phyloP scores from a whole-genome alignment of 1,140 invertebrate genomes.

The Drosophila mayri region DNA sequence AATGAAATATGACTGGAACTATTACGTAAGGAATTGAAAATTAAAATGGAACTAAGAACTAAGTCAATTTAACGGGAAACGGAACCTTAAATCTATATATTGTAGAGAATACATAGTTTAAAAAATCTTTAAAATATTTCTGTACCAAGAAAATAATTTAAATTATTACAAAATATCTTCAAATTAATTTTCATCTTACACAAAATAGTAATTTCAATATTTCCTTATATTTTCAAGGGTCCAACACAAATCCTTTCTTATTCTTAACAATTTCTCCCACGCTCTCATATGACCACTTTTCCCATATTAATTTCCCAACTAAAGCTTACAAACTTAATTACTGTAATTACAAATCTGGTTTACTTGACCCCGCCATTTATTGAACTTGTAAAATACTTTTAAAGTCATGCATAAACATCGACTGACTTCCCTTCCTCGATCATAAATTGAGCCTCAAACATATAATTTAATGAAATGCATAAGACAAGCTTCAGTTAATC shows the following conservation, averaged over 20 bases:
- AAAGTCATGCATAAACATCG: background rate
- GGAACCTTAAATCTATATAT: no score
- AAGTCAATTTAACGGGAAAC: no score
- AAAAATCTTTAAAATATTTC: no score
- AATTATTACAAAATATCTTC: no score
- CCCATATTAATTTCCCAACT: background rate
- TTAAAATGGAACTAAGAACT: background rate
- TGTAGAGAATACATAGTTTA: no score
- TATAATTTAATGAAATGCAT: conserved; percentile 32
- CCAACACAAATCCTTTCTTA: background rate
- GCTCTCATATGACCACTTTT: background rate
- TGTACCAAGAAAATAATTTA: no score
- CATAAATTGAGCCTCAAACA: conserved; percentile 29
- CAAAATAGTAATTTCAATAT: no score
- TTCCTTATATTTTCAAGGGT: background rate
- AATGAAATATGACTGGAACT: background rate
- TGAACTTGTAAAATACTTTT: conserved; percentile 32
- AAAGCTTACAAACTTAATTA: conserved; percentile 27
- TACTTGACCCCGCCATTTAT: conserved; percentile 8
- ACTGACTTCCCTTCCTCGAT: conserved; percentile 33
- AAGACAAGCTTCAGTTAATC: conserved; percentile 25
- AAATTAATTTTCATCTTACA: no score
- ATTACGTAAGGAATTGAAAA: no score
- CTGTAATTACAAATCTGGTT: conserved; percentile 19
- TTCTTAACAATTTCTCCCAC: background rate